Evolutionary conservation across 2,888 invertebrate species (phyloP).

Genomic region (Limulus polyphemus): DNA sequence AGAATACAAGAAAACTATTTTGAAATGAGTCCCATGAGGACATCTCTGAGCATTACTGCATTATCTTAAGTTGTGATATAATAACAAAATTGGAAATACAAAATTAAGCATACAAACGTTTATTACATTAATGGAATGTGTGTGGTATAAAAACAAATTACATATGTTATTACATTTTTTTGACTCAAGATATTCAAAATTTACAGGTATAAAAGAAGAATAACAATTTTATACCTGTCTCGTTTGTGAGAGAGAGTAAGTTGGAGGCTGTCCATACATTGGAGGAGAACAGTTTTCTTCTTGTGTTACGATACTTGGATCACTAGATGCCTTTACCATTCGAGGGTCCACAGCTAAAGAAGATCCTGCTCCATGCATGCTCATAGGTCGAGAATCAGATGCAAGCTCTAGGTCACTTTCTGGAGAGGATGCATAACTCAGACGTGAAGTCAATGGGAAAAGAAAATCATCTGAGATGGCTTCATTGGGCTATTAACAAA

Average conservation of each 20-base stretch:
- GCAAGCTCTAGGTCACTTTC: constrained; percentile 73
- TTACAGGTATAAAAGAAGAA: no score
- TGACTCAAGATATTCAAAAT: no score
- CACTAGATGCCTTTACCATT: constrained; percentile 69
- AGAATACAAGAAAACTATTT: no score
- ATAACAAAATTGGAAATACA: no score
- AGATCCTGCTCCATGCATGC: constrained; percentile 22
- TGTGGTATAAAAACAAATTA: no score
- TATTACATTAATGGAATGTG: no score
- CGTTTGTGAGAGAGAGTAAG: neutral
- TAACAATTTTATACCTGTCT: neutral
- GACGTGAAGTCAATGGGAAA: constrained; percentile 84
- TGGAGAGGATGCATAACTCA: constrained; percentile 90
- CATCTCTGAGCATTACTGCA: no score
- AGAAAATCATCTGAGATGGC: constrained; percentile 96
- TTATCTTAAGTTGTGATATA: no score
- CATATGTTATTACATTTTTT: no score
- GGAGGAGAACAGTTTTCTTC: constrained; percentile 46
- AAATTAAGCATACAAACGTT: no score
- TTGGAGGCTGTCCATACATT: neutral
- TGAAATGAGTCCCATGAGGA: no score
- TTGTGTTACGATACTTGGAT: constrained; percentile 87
- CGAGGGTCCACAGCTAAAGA: constrained; percentile 27
- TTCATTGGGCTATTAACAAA: constrained; percentile 67
- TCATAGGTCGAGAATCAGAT: constrained; percentile 30